Evolutionary conservation across 2,888 invertebrate species (phyloP).

Genomic region (Agriopis leucophaearia): DNA sequence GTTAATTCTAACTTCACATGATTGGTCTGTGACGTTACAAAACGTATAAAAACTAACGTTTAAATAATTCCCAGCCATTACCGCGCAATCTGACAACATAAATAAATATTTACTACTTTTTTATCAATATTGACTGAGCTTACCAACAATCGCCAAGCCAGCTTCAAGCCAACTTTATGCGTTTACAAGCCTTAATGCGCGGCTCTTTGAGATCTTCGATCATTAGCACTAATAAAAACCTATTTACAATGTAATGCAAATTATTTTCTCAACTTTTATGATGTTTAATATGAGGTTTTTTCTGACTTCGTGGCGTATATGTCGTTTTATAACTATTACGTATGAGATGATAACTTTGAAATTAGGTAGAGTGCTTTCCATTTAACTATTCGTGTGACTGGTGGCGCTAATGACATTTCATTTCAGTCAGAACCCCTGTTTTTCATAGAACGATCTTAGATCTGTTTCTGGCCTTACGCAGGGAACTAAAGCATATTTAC

Average conservation of each 20-base stretch:
- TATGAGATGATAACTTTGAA: too few species aligned
- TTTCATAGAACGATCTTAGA: too few species aligned
- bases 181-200: conserved; percentile 72
- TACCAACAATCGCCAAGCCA: conserved; percentile 51
- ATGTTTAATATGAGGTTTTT: conserved; percentile 43
- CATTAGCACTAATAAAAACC: conserved; percentile 59
- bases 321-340: too few species aligned
- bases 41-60: conserved; percentile 15
- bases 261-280: conserved; percentile 49
- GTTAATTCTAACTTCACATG: neutral
- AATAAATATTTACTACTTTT: conserved; percentile 35
- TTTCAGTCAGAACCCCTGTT: too few species aligned
- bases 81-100: conserved; percentile 20
- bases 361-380: too few species aligned
- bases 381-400: too few species aligned
- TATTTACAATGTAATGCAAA: conserved; percentile 58
- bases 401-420: too few species aligned
- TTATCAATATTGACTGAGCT: conserved; percentile 54
- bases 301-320: conserved; percentile 3
- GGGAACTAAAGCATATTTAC: too few species aligned
- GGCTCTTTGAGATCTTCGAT: conserved; percentile 54
- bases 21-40: conserved; percentile 6
- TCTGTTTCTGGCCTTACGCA: too few species aligned
- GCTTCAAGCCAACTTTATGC: conserved; percentile 57
- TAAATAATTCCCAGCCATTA: conserved; percentile 29